Evolutionary conservation across 2,113 vertebrate genomes (phyloP), one percentile per base, ranked within the genome.

Genomic region (Erinaceus europaeus): DNA sequence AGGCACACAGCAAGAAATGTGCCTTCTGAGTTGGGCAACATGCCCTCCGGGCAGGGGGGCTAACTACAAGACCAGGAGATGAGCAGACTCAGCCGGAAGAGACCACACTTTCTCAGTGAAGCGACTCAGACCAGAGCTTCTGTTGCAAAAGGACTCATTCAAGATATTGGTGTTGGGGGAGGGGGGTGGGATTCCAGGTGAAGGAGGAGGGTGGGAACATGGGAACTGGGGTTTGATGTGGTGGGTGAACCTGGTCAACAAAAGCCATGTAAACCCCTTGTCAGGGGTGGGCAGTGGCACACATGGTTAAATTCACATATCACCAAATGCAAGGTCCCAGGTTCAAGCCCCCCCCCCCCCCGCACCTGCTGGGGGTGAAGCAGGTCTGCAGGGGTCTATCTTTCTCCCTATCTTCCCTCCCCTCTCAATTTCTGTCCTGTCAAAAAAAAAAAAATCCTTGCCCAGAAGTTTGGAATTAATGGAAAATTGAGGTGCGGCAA

Each of bases 1-100:
- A 79, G 1, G 18, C 18, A 18, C 12, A 34, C 34, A 78, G 69
- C 34, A 61, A 75, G 50, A 46, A 55, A 46, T 9, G 53, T 65
- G 32, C 44, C 29, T 25, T 42, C 29, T 2, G 1, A 61, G 61
- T 44, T 11, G 1, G 8, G 34, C 27, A 40, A 23, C n/a, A 32
- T 3, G 10, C 21, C 23, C 36, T 65, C 32, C n/a, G 20, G 0
- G 2, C 17, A 12, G 27, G 38, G 38, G 34, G 29, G 2, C 1
- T 21, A 23, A 48, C 38, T 21, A 4, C 4, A 12, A 55, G 32
- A 34, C 11, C 55, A 42, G 18, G 23, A 62, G 36, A 48, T 42
- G 27, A 48, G 38, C n/a, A 29, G 52, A 36, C 7, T 3, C 18
- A 12, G 48, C 62, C 76, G 44, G 7, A 36, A 34, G 21, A 73